Conservation (phyloP, 2,797 vertebrate species). For the Adelosebastes latens region DNA sequence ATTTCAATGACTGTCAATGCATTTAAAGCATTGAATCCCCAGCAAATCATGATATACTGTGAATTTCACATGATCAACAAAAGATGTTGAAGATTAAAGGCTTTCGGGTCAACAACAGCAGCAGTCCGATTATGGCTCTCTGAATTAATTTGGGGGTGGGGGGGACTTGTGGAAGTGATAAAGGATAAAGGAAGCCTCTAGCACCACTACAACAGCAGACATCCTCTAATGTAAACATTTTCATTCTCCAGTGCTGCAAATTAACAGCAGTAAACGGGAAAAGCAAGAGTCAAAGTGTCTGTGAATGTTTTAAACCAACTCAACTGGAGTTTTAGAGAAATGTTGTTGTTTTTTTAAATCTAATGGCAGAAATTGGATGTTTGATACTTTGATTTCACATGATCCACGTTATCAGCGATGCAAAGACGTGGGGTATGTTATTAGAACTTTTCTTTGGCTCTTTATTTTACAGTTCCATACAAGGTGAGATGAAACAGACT, state of each 20-base stretch:
- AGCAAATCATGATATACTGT: neutral
- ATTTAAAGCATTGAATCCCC: neutral
- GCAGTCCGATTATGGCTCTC: conserved; percentile 12
- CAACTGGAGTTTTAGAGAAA: neutral
- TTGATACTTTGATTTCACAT: neutral
- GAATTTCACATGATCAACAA: neutral
- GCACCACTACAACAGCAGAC: conserved; percentile 4
- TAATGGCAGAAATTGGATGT: neutral
- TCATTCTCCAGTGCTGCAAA: neutral
- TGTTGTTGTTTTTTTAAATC: neutral
- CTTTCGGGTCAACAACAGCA: neutral
- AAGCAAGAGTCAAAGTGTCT: neutral
- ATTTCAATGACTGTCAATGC: neutral
- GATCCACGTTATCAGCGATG: neutral
- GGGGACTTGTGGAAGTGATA: neutral
- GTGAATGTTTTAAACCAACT: neutral
- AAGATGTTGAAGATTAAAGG: neutral
- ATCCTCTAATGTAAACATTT: conserved; percentile 38
- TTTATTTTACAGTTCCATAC: conserved; percentile 4
- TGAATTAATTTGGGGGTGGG: neutral
- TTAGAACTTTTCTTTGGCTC: neutral
- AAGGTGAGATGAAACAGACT: conserved; percentile 29
- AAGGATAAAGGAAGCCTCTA: conserved; percentile 7
- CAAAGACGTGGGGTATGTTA: neutral
- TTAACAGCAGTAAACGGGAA: neutral